Evolutionary conservation across 2,113 vertebrate species (phyloP).

Genomic region (Cercocebus atys): DNA sequence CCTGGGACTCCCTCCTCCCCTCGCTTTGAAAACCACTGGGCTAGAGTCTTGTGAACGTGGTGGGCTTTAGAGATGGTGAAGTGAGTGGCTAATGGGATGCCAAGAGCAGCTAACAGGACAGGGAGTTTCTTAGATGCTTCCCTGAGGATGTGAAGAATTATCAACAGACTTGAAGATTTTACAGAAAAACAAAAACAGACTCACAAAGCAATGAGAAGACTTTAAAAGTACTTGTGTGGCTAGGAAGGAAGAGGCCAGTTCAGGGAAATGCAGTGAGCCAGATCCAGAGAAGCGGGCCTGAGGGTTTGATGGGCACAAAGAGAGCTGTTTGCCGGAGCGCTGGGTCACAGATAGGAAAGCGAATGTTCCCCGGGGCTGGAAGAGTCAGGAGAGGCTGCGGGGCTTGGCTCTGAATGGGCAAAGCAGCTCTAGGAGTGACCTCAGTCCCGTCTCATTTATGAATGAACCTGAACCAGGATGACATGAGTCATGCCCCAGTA

Average conservation of each 20-base stretch:
- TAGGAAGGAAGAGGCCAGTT: background rate
- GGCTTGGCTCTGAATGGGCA: background rate
- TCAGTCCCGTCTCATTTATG: rapidly evolving
- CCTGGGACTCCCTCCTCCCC: background rate
- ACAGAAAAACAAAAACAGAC: background rate
- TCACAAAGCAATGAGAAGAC: background rate
- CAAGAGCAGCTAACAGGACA: background rate
- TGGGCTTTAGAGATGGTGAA: background rate
- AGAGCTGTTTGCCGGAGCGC: background rate
- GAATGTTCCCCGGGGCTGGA: background rate
- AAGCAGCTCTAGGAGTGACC: background rate
- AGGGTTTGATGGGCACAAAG: rapidly evolving
- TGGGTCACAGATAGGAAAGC: background rate
- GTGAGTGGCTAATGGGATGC: rapidly evolving
- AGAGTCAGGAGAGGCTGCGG: rapidly evolving
- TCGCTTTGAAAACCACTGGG: background rate
- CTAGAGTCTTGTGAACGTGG: rapidly evolving
- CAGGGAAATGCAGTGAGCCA: too few species aligned
- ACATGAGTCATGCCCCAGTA: rapidly evolving
- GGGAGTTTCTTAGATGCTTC: background rate
- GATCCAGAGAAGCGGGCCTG: background rate
- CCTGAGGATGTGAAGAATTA: background rate
- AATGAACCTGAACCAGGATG: rapidly evolving
- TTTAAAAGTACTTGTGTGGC: background rate
- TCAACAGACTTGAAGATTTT: background rate